These are phyloP conservation scores for Odontamblyopus rebecca DNA, from an alignment of 2,797 vertebrate species.

Conservation along the genomic window DNA sequence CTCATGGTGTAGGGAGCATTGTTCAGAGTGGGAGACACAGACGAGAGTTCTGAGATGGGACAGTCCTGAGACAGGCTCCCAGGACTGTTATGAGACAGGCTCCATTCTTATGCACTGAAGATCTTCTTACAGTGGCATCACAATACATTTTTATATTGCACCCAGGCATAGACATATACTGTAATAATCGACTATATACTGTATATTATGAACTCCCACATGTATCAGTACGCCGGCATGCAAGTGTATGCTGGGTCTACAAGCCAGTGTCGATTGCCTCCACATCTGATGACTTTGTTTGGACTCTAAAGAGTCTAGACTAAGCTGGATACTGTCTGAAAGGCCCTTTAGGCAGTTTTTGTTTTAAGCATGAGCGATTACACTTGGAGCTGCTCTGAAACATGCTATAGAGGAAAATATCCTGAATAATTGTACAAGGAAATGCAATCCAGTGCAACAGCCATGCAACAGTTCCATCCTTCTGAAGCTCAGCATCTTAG, in stretches of 20 bases:
- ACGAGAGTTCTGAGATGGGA: constrained; percentile 15
- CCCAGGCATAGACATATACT: too few relatives aligned
- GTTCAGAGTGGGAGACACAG: constrained; percentile 31
- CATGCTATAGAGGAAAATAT: constrained; percentile 28
- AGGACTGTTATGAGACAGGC: too few relatives aligned
- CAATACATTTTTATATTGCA: too few relatives aligned
- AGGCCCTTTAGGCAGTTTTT: background rate
- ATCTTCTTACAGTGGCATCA: too few relatives aligned
- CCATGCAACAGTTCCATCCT: constrained; percentile 22
- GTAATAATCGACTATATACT: too few relatives aligned
- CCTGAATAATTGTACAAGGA: constrained; percentile 25
- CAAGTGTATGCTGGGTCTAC: background rate
- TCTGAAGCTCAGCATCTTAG: constrained; percentile 23
- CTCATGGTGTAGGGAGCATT: constrained; percentile 25
- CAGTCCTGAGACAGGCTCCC: too few relatives aligned
- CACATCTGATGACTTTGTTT: background rate
- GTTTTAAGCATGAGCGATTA: constrained; percentile 1
- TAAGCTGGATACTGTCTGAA: background rate
- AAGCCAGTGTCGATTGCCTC: background rate
- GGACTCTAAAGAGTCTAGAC: background rate
- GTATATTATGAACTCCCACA: background rate
- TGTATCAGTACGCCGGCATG: background rate
- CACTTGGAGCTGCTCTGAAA: constrained; percentile 18
- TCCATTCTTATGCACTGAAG: too few relatives aligned
- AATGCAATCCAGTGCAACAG: constrained; percentile 48